Base-by-base conservation (phyloP, 2,888 invertebrate species). In the Apoderus coryli region DNA sequence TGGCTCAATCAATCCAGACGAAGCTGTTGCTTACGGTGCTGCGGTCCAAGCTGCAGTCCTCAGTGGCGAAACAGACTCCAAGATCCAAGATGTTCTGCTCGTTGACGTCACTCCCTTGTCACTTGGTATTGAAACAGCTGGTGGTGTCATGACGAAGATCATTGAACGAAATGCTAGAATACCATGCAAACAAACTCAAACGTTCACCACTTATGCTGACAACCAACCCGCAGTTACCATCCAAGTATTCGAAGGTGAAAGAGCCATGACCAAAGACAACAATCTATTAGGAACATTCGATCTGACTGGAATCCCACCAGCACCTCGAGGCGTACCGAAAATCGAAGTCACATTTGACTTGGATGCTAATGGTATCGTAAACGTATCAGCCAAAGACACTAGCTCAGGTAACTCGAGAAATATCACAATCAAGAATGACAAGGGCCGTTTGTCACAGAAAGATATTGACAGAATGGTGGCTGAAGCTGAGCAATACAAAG, bases 241-340 rank as follows among this genome's bases (percentile, higher is more conserved):
- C 38, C 63, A 65, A 50, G 69, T 69, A 13, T 65, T 55, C 43
- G 69, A 82, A 52, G 80, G 80, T 13, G 80, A 80, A 56, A 63
- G 82, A 14, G 73, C 76, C 11, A 75, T 79, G 76, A 79, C 79
- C n/a, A 77, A 75, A 52, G 78, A 79, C 56, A 80, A 80, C 60
- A 76, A 80, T 50, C 51, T 70, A 4, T 54, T 76, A 30, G 73
- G 73, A 22, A 70, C 64, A 4, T 74, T 75, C 50, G 72, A 73
- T 43, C 50, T 73, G 39, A 69, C 69, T 6, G 77, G 76, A 24
- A 74, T 78, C 13, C 72, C 75, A n/a, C 74, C 74, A 1, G 75
- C 75, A 12, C 75, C 75, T 0, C n/a, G n/a, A n/a, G n/a, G n/a
- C n/a, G n/a, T n/a, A n/a, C n/a, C n/a, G n/a, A n/a, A n/a, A n/a